These are phyloP conservation scores for Gobiocypris rarus DNA, from an alignment of 2,113 vertebrate genomes.

Conservation along the genomic window DNA sequence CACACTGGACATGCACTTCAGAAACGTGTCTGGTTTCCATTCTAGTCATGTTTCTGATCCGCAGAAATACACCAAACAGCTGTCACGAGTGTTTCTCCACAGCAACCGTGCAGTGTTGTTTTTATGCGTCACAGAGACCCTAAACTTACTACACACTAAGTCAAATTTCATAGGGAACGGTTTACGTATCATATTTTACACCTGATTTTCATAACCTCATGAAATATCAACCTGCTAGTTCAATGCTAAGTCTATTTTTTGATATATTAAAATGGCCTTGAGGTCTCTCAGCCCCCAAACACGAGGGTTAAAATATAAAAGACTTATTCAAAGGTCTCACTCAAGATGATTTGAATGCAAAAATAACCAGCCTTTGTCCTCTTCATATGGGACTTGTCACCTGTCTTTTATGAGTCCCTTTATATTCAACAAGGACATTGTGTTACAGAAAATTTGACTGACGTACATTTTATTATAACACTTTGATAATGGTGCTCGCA, in stretches of 20 bases:
- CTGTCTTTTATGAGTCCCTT: background rate
- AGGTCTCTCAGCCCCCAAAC: background rate
- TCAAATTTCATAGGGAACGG: no score
- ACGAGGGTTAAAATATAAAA: background rate
- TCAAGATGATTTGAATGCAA: background rate
- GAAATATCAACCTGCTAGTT: background rate
- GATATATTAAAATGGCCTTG: constrained; percentile 16
- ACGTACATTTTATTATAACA: background rate
- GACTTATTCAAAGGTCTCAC: constrained; percentile 1
- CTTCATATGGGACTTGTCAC: background rate
- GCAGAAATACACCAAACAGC: background rate
- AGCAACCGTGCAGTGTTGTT: background rate
- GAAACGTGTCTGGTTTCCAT: background rate
- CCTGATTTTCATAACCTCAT: background rate
- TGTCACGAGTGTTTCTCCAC: background rate
- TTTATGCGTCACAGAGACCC: background rate
- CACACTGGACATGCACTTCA: background rate
- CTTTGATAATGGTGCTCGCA: background rate
- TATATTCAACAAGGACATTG: constrained; percentile 4
- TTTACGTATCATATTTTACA: background rate
- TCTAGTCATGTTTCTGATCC: background rate
- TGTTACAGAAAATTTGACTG: background rate
- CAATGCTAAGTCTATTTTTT: background rate
- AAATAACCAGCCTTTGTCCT: background rate
- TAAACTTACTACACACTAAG: background rate